phyloP scores from a whole-genome alignment of 2,888 invertebrate genomes.

The Osmoderma eremita region DNA sequence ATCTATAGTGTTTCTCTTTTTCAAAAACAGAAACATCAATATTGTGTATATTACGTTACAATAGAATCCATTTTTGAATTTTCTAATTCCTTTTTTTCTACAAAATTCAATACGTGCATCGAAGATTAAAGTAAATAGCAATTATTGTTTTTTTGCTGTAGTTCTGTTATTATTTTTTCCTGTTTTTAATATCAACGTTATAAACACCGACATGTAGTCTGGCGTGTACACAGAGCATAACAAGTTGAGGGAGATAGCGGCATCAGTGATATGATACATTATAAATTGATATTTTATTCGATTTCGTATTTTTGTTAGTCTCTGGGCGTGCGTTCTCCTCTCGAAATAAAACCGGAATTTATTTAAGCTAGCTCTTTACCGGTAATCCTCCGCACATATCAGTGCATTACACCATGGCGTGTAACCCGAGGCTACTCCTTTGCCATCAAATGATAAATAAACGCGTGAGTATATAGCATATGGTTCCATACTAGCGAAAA shows the following conservation, averaged over 20 bases:
- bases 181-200: slow-evolving; percentile 9
- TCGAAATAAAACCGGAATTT: slow-evolving; percentile 32
- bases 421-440: not conserved
- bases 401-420: not conserved
- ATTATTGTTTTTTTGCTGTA: slow-evolving; percentile 21
- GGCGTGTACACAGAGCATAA: not conserved
- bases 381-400: slow-evolving; percentile 5
- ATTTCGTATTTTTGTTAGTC: slow-evolving; percentile 32
- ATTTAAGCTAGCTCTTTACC: slow-evolving; percentile 22
- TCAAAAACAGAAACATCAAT: not conserved
- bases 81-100: slow-evolving; percentile 19
- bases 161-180: slow-evolving; percentile 1
- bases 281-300: slow-evolving; percentile 40
- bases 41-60: not conserved
- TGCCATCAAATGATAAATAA: not conserved
- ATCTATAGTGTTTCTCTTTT: no score
- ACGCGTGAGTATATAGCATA: not conserved
- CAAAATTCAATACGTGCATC: slow-evolving; percentile 6
- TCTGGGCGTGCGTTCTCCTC: slow-evolving; percentile 20
- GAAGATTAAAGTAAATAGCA: slow-evolving; percentile 24
- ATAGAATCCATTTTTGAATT: slow-evolving; percentile 3
- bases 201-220: not conserved
- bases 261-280: slow-evolving; percentile 7
- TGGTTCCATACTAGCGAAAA: not conserved
- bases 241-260: not conserved